Evolutionary conservation across 2,113 vertebrate genomes (phyloP).

Genomic region (Otocyon megalotis): DNA sequence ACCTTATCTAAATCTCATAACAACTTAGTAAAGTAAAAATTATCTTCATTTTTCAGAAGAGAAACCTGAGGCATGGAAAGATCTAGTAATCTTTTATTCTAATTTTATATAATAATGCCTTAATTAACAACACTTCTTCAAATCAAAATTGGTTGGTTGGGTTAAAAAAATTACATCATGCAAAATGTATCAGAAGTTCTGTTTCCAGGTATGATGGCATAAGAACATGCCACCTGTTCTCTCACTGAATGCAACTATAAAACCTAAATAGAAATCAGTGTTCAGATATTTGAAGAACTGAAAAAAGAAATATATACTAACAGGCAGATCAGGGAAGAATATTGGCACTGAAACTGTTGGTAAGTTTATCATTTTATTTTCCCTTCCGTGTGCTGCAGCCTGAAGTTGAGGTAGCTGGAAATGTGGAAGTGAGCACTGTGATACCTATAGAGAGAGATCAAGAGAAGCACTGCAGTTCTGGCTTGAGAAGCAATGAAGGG

Average conservation of each 20-base stretch:
- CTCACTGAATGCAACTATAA: neutral
- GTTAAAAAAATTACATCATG: neutral
- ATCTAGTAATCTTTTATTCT: neutral
- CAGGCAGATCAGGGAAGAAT: neutral
- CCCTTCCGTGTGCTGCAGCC: neutral
- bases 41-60: neutral
- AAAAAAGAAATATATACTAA: neutral
- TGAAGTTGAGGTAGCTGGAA: neutral
- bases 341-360: too few relatives aligned
- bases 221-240: neutral
- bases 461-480: neutral
- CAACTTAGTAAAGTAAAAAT: neutral
- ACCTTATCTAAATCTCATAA: neutral
- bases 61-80: neutral
- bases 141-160: neutral
- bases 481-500: neutral
- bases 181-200: neutral
- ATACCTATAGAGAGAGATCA: rapidly evolving
- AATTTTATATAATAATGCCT: neutral
- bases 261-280: neutral
- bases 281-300: neutral
- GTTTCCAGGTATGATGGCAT: neutral
- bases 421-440: neutral
- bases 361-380: neutral
- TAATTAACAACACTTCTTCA: neutral